phyloP scores from a whole-genome alignment of 2,888 invertebrate genomes.

The Pseudanteris insignis region DNA sequence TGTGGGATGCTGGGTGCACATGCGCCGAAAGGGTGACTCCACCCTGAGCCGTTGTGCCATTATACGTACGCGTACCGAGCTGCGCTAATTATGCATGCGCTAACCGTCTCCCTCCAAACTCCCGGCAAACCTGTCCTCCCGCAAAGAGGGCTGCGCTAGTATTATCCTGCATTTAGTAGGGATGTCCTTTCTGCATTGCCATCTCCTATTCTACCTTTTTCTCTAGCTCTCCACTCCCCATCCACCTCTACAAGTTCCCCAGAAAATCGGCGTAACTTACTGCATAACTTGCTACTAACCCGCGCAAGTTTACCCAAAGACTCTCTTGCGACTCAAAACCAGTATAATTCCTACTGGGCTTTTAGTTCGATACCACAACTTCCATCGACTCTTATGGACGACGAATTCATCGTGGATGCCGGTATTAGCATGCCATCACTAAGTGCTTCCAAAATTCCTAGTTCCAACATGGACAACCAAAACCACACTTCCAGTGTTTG shows the following conservation, averaged over 20 bases:
- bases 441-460: slow-evolving; percentile 57
- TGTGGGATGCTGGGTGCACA: slow-evolving; percentile 63
- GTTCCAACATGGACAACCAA: slow-evolving; percentile 18
- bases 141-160: slow-evolving; percentile 40
- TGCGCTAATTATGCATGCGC: slow-evolving; percentile 64
- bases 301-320: slow-evolving; percentile 43
- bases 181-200: slow-evolving; percentile 45
- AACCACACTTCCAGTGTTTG: slow-evolving; percentile 25
- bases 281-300: slow-evolving; percentile 52
- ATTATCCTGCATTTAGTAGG: slow-evolving; percentile 47
- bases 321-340: slow-evolving; percentile 50
- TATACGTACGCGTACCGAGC: slow-evolving; percentile 38
- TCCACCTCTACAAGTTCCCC: no score
- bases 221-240: no score
- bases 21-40: slow-evolving; percentile 61
- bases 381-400: slow-evolving; percentile 59
- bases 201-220: slow-evolving; percentile 28
- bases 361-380: slow-evolving; percentile 64
- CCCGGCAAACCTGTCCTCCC: slow-evolving; percentile 42
- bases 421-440: slow-evolving; percentile 63
- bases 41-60: slow-evolving; percentile 51
- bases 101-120: slow-evolving; percentile 57
- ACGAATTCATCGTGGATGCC: slow-evolving; percentile 64
- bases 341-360: slow-evolving; percentile 63
- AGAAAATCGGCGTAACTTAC: slow-evolving; percentile 51